phyloP scores from a whole-genome alignment of 2,888 invertebrate species.

The Drosophila ustulata region DNA sequence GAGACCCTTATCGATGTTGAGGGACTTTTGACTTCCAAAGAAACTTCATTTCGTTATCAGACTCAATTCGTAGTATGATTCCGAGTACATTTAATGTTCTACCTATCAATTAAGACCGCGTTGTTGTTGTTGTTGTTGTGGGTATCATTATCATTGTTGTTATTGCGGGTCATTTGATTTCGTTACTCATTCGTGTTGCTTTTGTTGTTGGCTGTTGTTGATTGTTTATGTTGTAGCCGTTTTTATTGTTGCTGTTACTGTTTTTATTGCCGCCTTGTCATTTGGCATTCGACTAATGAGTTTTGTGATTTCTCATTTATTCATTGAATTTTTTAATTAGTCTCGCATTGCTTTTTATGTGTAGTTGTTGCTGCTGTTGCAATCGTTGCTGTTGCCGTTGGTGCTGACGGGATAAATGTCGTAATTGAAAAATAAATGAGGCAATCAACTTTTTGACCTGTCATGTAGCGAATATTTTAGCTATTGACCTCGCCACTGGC shows the following conservation, averaged over 20 bases:
- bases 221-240: background rate
- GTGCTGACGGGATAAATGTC: conserved; percentile 71
- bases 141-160: conserved; percentile 49
- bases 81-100: conserved; percentile 6
- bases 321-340: conserved; percentile 80
- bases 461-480: conserved; percentile 80
- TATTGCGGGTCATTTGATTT: conserved; percentile 54
- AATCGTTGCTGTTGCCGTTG: conserved; percentile 27
- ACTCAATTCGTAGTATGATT: conserved; percentile 15
- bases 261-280: conserved; percentile 57
- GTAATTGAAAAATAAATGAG: conserved; percentile 80
- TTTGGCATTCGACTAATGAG: conserved; percentile 73
- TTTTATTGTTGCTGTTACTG: conserved; percentile 28
- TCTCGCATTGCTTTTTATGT: conserved; percentile 67
- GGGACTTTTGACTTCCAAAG: background rate
- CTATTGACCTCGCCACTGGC: conserved; percentile 68
- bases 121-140: conserved; percentile 14
- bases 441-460: conserved; percentile 79
- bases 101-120: conserved; percentile 40
- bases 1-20: background rate
- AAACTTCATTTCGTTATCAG: conserved; percentile 20
- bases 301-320: conserved; percentile 79
- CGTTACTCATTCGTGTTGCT: conserved; percentile 47
- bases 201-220: conserved; percentile 18
- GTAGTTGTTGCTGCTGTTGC: conserved; percentile 21